Evolutionary conservation across 92 coral and sea anemone genomes (phyloP).

Genomic region (Siderastrea radians): DNA sequence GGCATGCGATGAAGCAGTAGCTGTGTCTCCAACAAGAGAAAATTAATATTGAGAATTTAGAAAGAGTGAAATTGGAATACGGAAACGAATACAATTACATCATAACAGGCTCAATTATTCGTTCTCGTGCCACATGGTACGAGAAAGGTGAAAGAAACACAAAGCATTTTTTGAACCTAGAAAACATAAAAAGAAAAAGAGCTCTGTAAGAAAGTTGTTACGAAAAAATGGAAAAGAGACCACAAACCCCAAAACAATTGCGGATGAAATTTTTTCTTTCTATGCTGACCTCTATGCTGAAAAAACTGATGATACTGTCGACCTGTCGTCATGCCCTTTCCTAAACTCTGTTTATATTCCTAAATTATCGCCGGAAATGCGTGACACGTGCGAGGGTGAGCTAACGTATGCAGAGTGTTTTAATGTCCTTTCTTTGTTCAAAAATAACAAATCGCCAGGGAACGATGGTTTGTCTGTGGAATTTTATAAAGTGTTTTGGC

Average conservation of each 20-base stretch:
- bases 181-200: background rate
- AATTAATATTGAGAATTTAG: background rate
- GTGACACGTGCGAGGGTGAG: background rate
- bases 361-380: background rate
- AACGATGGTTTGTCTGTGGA: no score
- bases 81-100: background rate
- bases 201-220: background rate
- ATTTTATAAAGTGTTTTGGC: no score
- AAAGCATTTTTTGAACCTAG: no score
- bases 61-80: background rate
- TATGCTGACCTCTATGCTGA: background rate
- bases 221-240: background rate
- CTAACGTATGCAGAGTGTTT: background rate
- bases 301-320: background rate
- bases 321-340: background rate
- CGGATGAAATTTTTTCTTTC: background rate
- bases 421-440: background rate
- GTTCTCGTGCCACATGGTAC: background rate
- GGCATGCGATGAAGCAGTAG: background rate
- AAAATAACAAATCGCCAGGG: no score
- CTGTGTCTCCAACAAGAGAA: no score
- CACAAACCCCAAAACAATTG: background rate
- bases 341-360: background rate
- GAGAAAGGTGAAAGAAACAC: background rate
- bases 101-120: background rate